These are phyloP conservation scores for Aulostomus chinensis DNA, from an alignment of 2,797 vertebrate genomes.

Conservation along the genomic window DNA sequence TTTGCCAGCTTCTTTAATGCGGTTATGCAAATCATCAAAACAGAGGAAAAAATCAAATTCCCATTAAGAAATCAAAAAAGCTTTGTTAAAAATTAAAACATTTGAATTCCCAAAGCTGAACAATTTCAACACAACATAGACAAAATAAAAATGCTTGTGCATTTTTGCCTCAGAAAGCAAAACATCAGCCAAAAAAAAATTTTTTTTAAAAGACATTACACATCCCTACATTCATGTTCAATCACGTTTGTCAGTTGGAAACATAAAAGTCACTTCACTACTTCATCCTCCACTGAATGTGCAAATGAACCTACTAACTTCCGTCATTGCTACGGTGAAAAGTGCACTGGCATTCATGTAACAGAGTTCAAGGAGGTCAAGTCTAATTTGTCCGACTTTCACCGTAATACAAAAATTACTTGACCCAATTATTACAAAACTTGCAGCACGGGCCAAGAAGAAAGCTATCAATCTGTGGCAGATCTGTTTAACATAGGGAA, in stretches of 20 bases:
- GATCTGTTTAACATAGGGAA: too few species aligned
- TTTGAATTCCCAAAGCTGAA: constrained; percentile 29
- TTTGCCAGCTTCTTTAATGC: constrained; percentile 54
- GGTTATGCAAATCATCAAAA: constrained; percentile 55
- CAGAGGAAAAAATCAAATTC: constrained; percentile 50
- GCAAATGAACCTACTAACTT: constrained; percentile 14
- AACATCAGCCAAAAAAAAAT: constrained; percentile 17
- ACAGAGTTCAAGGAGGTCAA: too few species aligned
- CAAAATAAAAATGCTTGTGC: constrained; percentile 18
- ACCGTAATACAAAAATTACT: too few species aligned
- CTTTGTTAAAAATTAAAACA: constrained; percentile 38
- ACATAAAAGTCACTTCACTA: constrained; percentile 42
- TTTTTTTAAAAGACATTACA: constrained; percentile 45
- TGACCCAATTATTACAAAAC: too few species aligned
- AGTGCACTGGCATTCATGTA: too few species aligned
- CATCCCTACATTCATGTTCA: constrained; percentile 63
- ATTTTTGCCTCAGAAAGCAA: constrained; percentile 24
- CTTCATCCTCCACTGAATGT: too few species aligned
- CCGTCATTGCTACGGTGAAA: constrained; percentile 4
- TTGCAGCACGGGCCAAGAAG: too few species aligned
- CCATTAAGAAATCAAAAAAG: constrained; percentile 26
- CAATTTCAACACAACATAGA: constrained; percentile 39
- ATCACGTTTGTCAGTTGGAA: constrained; percentile 51
- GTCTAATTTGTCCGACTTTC: too few species aligned
- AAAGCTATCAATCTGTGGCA: too few species aligned